Base-by-base conservation (phyloP, 2,113 vertebrate species). In the Oreochromis spilurus region DNA sequence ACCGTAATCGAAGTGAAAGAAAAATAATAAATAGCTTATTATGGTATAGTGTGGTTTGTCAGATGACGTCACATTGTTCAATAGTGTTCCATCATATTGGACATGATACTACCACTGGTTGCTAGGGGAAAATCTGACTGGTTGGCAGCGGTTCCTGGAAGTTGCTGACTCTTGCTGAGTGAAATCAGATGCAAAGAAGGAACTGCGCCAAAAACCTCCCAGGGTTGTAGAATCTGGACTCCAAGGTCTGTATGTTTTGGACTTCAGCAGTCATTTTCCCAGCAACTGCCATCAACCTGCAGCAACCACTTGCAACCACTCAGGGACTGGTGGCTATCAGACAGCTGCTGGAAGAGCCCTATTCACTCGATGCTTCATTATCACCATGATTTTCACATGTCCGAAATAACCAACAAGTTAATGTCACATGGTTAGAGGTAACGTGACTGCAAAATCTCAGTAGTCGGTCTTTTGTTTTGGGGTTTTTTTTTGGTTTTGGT, bases 401-500 rank as follows among this genome's bases (percentile, higher is more conserved):
- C 40, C 67, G 26, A 26, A 72, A 72, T 45, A 45, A 45, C 38
- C 13, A 26, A 43, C 5, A 70, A 43, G 65, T 16, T 70, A 70
- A 43, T 26, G 38, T 72, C 38, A 45, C 8, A 1, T 72, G 38
- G 8, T 72, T 43, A 72, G 21, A 24, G 14, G 67, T 10, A 43
- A 45, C 1, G 13, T 72, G 21, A 26, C 40, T 26, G 67, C 40
- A 72, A 72, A 29, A 48, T 72, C 67, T 72, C 1, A 3, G 40
- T 45, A 75, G 40, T 48, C 43, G 50, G 70, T 50, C 24, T 29
- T 3, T 75, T 75, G 60, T 65, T 65, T 38, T 38, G 2, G 10
- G 17, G 0, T 0, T 5, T 5, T 40, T 60, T 16, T 60, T 60
- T 17, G 1, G 7, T 14, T 57, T 62, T 65, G 19, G 19, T 38